Evolutionary conservation across 2,113 vertebrate species (phyloP), one percentile per base, ranked within the genome.

Genomic region (Brachionichthys hirsutus): DNA sequence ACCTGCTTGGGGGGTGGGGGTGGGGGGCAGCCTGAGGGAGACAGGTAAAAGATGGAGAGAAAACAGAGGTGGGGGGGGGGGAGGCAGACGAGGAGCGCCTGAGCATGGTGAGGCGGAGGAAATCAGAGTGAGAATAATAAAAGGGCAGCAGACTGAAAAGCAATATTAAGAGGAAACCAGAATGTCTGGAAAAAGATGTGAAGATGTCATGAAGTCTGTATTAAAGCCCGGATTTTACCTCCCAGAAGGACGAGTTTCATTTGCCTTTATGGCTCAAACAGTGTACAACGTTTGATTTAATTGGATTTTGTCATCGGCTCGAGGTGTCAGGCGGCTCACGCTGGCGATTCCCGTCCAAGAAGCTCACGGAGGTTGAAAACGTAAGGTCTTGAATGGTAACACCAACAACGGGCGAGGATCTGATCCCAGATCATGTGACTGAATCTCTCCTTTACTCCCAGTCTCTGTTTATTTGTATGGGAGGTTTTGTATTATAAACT

Each of bases 11-110:
- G 38, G 65, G 54, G 53, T 4, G 24, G 24, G 24, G 24, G 24
- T 30, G 8, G 24, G 24, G 8, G 24, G 24, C 19, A 1, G 30
- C 51, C 18, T 43, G 62, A 70, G 54, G 71, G 46, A 65, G 70
- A 75, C 64, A 62, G 70, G 71, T 59, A 70, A 85, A 66, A 55
- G 70, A 60, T 49, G 60, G 19, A 49, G 56, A 64, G 47, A 51
- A 4, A 19, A 9, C 17, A 19, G 45, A 12, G 17, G 45, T 9
- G 12, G 16, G 30, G 41, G 12, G 16, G 30, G 41, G 30, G 24
- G 36, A 19, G 52, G 14, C 4, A 53, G 59, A 51, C 54, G 42
- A 2, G n/a, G 18, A 8, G n/a, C n/a, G n/a, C n/a, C n/a, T 11
- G 54, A 13, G 19, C 6, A 19, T 54, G 15, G 12, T 30, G 46